Percentiles rank a stretch among this genome's conserved stretches.
phyloP scores from a whole-genome alignment of 2,113 vertebrate genomes.

The Rhabdornis inornatus region DNA sequence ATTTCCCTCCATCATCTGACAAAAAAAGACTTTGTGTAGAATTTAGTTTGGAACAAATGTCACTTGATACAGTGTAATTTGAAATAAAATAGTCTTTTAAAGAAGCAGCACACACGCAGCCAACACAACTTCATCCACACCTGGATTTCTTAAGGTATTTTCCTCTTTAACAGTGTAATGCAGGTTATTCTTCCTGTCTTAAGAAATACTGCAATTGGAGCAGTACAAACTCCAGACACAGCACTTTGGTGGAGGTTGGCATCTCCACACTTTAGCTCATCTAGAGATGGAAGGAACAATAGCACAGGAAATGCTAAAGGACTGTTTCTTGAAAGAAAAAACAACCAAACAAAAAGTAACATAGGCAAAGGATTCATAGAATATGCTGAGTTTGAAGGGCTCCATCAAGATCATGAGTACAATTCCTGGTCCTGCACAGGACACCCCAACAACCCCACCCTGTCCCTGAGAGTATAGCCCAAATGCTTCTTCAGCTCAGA shows the following conservation, averaged over 20 bases:
- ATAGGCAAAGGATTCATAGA: neutral
- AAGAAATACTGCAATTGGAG: neutral
- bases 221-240: neutral
- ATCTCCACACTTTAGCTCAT: neutral
- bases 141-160: neutral
- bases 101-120: neutral
- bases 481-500: neutral
- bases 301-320: neutral
- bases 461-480: neutral
- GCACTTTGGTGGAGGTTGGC: neutral
- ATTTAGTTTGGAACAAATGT: neutral
- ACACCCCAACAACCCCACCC: neutral
- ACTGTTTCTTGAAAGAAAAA: neutral
- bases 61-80: neutral
- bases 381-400: neutral
- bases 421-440: neutral
- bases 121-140: neutral
- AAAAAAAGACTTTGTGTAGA: neutral
- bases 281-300: neutral
- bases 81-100: neutral
- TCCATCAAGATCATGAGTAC: neutral
- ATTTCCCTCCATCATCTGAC: neutral
- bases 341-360: neutral
- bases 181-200: neutral
- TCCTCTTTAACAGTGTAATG: neutral